Evolutionary conservation across 2,797 vertebrate species (phyloP), one percentile per base, ranked within the genome.

Genomic region (Oryzias sinensis): DNA sequence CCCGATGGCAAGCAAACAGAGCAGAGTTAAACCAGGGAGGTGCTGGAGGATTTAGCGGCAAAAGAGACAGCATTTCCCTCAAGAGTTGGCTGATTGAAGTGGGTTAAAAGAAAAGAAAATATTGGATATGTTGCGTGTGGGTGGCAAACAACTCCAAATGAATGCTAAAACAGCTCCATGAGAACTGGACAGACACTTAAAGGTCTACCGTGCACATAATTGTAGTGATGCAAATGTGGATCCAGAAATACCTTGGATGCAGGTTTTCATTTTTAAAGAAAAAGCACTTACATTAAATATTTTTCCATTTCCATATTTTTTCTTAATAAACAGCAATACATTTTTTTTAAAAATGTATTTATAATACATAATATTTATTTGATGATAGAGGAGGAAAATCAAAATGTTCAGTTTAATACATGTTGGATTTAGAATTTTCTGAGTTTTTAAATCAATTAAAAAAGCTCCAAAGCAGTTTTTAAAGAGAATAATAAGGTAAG

Each of bases 1-100:
- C 45, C 49, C 1, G 41, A 51, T 63, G 62, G 62, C 53, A 56
- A 17, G 27, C 42, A 47, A 29, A 41, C n/a, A 57, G 45, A 51
- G 43, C 20, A 50, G 45, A 8, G 15, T 43, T 18, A 11, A 17
- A 37, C 9, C 25, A 22, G n/a, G 27, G 43, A 50, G 11, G 27
- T 51, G 16, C 48, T 33, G 24, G 25, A 29, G n/a, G 41, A 22
- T 62, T 43, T 48, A 46, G 27, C 24, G 43, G 51, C 6, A 37
- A 43, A 18, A 43, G 25, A 43, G 9, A 18, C 24, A 7, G 20
- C 15, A 18, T 16, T 9, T 51, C 44, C 40, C 45, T 33, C 17
- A 49, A 44, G 43, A 57, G 48, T 20, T 20, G n/a, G n/a, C 17
- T 14, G 40, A 57, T 17, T 53, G 44, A 71, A 49, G 7, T 2